A percentile compares a stretch with the other conserved stretches of the same genome.
Evolutionary conservation across 2,797 vertebrate genomes (phyloP).

Genomic region (Lates japonicus): DNA sequence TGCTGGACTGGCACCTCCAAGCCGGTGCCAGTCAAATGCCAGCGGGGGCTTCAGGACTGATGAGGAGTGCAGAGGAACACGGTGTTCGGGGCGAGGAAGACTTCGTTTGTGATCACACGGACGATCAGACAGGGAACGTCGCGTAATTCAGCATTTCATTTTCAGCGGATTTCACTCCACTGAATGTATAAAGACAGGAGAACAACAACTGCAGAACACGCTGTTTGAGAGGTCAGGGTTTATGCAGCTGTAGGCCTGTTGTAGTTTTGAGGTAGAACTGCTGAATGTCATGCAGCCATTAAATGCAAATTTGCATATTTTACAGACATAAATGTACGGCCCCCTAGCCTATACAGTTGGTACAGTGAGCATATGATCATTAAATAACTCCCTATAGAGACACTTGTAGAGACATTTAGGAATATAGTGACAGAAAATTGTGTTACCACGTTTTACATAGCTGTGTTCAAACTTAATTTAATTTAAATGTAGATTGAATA

Average conservation of each 20-base stretch:
- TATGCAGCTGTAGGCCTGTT: conserved; percentile 27
- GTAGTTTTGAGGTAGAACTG: not conserved
- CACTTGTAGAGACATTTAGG: not conserved
- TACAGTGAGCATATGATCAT: not conserved
- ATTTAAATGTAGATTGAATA: conserved; percentile 7
- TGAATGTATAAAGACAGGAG: conserved; percentile 8
- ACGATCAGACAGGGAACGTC: not conserved
- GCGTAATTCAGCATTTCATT: not conserved
- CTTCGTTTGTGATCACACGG: not conserved
- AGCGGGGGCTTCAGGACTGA: conserved; percentile 58
- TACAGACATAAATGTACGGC: not conserved
- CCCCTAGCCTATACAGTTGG: not conserved
- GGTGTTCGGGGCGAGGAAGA: conserved; percentile 50
- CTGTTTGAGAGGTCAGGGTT: conserved; percentile 35
- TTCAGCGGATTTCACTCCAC: not conserved
- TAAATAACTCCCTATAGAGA: not conserved
- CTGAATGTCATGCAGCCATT: conserved; percentile 16
- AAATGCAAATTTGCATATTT: conserved; percentile 13
- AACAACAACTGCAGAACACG: conserved; percentile 43
- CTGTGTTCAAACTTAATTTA: not conserved
- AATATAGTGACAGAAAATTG: not conserved
- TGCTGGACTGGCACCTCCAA: conserved; percentile 69
- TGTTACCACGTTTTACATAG: not conserved
- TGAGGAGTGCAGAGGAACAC: conserved; percentile 60
- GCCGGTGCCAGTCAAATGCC: conserved; percentile 73